These are phyloP conservation scores for Drosophila ustulata DNA, from an alignment of 2,888 invertebrate species.

Conservation along the genomic window DNA sequence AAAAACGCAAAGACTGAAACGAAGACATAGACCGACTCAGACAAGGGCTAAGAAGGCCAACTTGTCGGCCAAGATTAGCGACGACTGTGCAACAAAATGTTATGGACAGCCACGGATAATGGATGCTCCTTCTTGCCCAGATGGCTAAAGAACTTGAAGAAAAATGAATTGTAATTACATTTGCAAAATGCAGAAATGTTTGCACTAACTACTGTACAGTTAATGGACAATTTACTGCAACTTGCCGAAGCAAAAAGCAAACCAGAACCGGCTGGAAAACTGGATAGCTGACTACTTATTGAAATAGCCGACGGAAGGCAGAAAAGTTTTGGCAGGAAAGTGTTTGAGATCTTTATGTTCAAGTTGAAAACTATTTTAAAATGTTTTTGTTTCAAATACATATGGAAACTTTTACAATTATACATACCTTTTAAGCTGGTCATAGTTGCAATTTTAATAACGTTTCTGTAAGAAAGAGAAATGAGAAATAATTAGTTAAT, in stretches of 20 bases:
- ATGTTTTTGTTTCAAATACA: background rate
- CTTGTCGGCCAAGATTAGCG: constrained; percentile 76
- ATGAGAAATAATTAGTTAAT: constrained; percentile 3
- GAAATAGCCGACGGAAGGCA: constrained; percentile 10
- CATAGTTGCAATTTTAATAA: background rate
- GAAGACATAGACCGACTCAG: constrained; percentile 11
- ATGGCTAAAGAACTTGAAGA: constrained; percentile 31
- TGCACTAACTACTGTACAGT: constrained; percentile 27
- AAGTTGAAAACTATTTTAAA: background rate
- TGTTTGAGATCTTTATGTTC: constrained; percentile 9
- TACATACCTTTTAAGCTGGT: constrained; percentile 31
- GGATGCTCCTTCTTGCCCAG: constrained; percentile 44
- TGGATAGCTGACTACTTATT: constrained; percentile 21
- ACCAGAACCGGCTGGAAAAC: background rate
- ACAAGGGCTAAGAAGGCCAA: constrained; percentile 32
- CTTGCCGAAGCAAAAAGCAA: constrained; percentile 15
- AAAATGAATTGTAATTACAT: constrained; percentile 65
- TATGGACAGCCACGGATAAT: constrained; percentile 76
- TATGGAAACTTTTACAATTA: background rate
- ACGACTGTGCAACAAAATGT: constrained; percentile 75
- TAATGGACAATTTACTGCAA: constrained; percentile 30
- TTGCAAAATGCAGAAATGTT: constrained; percentile 45
- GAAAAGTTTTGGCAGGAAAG: background rate
- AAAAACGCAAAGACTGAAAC: constrained; percentile 23
- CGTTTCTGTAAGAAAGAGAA: constrained; percentile 27